These are phyloP conservation scores for Mongoloraphidia duomilia DNA, from an alignment of 2,888 invertebrate genomes.

Conservation along the genomic window DNA sequence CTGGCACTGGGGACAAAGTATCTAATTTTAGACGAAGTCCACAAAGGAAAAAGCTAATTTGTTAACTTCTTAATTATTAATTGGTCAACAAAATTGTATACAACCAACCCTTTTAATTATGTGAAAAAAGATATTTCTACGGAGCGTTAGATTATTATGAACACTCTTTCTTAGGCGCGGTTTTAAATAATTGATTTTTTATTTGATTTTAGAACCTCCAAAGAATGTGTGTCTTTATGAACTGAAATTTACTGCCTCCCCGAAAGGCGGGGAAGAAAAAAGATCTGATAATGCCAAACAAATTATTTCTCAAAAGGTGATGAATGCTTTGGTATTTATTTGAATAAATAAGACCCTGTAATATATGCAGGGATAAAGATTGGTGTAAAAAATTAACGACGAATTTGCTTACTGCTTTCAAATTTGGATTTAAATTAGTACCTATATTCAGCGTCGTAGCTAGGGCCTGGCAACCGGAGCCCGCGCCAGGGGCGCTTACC, in stretches of 20 bases:
- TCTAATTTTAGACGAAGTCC: too few species aligned
- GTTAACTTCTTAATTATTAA: too few species aligned
- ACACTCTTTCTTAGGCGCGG: too few species aligned
- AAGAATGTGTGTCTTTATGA: constrained; percentile 49
- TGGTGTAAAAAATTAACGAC: neutral
- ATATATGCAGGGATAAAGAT: neutral
- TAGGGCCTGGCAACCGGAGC: too few species aligned
- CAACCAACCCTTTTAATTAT: too few species aligned
- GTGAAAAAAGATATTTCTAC: too few species aligned
- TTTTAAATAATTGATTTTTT: too few species aligned
- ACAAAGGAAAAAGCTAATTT: too few species aligned
- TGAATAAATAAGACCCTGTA: neutral
- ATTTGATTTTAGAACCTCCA: constrained; percentile 35
- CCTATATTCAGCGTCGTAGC: neutral
- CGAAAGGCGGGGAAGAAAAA: constrained; percentile 38
- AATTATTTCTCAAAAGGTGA: constrained; percentile 1
- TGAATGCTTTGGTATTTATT: neutral
- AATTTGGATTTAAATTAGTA: neutral
- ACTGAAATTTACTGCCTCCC: constrained; percentile 36
- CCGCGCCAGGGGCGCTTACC: too few species aligned
- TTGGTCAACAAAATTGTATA: too few species aligned
- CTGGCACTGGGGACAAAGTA: too few species aligned
- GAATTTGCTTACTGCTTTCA: neutral
- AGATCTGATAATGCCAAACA: neutral
- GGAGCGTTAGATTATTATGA: too few species aligned